Evolutionary conservation across 2,113 vertebrate species (phyloP).

Genomic region (Oryzias curvinotus): DNA sequence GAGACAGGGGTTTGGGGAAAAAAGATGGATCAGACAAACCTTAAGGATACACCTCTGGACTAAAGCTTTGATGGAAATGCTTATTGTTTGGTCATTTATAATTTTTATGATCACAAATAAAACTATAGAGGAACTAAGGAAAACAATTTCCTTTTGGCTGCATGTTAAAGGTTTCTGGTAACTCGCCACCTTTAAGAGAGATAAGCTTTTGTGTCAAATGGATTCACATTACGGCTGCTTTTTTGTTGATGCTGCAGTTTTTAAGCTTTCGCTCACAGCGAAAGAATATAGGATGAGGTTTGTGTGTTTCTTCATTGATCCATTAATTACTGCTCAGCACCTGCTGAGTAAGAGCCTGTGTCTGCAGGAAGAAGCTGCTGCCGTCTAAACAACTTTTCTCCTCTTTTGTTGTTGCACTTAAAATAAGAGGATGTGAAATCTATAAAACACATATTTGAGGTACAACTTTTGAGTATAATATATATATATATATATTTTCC

Average conservation of each 20-base stretch:
- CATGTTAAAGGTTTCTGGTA: constrained; percentile 25
- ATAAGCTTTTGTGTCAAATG: constrained; percentile 53
- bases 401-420: constrained; percentile 3
- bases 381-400: constrained; percentile 11
- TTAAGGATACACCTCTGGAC: background rate
- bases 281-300: constrained; percentile 68
- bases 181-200: constrained; percentile 26
- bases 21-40: background rate
- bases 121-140: background rate
- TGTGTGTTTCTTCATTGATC: constrained; percentile 67
- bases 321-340: constrained; percentile 66
- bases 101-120: background rate
- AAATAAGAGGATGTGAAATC: background rate
- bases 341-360: constrained; percentile 68
- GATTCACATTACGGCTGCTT: constrained; percentile 56
- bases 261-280: constrained; percentile 50
- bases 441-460: constrained; percentile 22
- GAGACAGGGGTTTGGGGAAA: constrained; percentile 7
- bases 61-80: background rate
- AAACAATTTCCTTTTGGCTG: background rate
- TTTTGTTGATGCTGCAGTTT: constrained; percentile 69
- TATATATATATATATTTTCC: constrained; percentile 2
- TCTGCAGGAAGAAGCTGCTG: constrained; percentile 45
- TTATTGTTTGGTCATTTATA: background rate
- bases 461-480: constrained; percentile 11